phyloP scores from a whole-genome alignment of 2,113 vertebrate species.

The Ariopsis seemanni region DNA sequence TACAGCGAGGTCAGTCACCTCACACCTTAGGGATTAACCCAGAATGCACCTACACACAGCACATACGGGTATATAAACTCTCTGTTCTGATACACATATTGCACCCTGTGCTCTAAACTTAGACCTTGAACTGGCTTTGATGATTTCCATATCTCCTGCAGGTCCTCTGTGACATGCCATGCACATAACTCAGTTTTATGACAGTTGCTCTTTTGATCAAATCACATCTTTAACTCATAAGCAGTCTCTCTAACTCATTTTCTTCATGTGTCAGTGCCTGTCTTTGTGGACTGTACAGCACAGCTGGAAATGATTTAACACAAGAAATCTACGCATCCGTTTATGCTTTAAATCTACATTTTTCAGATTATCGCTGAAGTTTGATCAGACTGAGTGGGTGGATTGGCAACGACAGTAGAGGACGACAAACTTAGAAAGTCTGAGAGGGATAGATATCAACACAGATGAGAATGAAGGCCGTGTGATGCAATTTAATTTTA shows the following conservation, averaged over 20 bases:
- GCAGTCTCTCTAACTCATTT: constrained; percentile 49
- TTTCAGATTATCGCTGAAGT: constrained; percentile 53
- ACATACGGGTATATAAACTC: constrained; percentile 8
- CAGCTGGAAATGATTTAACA: constrained; percentile 54
- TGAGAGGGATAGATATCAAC: neutral
- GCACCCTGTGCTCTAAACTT: constrained; percentile 23
- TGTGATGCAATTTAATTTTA: neutral
- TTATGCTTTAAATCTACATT: constrained; percentile 57
- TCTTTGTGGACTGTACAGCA: constrained; percentile 37
- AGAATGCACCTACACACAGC: neutral
- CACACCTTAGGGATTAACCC: constrained; percentile 45
- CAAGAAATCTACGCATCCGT: constrained; percentile 52
- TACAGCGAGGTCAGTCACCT: constrained; percentile 18
- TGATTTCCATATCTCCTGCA: constrained; percentile 22
- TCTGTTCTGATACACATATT: neutral
- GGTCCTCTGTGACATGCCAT: constrained; percentile 23
- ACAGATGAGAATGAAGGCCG: constrained; percentile 7
- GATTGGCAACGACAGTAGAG: neutral
- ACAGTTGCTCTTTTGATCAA: constrained; percentile 31
- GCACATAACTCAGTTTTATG: constrained; percentile 34
- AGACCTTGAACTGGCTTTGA: constrained; percentile 25
- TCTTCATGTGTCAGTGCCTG: constrained; percentile 45
- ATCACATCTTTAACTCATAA: constrained; percentile 61
- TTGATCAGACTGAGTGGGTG: constrained; percentile 9
- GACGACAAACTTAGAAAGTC: neutral